Percentiles rank a stretch among this genome's conserved stretches.
Conservation (phyloP, 2,888 invertebrate species). For the Eudasyphora cyanicolor region DNA sequence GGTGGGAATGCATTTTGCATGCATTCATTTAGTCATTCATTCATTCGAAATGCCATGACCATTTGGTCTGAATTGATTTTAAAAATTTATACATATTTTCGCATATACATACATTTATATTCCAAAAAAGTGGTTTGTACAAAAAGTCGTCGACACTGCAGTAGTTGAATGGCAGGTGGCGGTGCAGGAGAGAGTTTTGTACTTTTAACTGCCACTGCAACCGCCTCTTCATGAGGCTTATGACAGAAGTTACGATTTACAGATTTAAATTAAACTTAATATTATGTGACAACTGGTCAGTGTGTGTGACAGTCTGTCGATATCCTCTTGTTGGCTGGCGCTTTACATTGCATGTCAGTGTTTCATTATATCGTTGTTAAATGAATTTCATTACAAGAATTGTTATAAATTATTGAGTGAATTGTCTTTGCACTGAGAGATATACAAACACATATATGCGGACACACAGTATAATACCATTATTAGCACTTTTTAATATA, state of each 20-base stretch:
- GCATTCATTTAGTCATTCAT: background rate
- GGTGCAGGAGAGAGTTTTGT: background rate
- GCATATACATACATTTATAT: background rate
- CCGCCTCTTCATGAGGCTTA: background rate
- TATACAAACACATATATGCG: background rate
- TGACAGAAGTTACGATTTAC: constrained; percentile 10
- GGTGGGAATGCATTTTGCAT: constrained; percentile 20
- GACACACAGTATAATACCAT: background rate
- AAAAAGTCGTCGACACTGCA: background rate
- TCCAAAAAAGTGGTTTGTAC: constrained; percentile 4
- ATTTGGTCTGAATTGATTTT: constrained; percentile 42
- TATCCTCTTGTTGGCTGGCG: background rate
- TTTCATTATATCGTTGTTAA: constrained; percentile 20
- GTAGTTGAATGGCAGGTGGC: background rate
- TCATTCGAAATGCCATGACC: background rate
- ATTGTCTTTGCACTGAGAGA: background rate
- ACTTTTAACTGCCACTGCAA: background rate
- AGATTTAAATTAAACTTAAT: constrained; percentile 44
- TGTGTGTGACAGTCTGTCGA: background rate
- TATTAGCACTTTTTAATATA: background rate
- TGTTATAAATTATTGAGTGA: background rate
- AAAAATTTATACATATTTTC: constrained; percentile 36
- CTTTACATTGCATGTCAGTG: background rate
- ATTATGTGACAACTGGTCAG: constrained; percentile 34
- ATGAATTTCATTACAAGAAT: background rate